Evolutionary conservation across 2,113 vertebrate genomes (phyloP).

Genomic region (Pantherophis guttatus): DNA sequence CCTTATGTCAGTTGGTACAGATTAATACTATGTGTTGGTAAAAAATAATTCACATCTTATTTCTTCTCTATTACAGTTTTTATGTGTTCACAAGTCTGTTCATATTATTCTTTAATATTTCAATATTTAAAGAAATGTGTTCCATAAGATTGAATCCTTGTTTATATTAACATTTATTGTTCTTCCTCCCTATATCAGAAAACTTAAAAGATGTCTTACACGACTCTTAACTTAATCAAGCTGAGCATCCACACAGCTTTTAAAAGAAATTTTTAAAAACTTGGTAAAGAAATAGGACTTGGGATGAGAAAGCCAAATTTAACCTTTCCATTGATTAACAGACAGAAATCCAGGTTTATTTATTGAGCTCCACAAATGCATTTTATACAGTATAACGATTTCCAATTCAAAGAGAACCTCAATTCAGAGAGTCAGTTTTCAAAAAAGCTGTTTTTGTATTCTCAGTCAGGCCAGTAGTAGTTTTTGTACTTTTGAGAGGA

Average conservation of each 20-base stretch:
- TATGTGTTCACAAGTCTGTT: background rate
- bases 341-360: background rate
- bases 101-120: background rate
- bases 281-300: background rate
- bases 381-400: background rate
- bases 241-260: background rate
- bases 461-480: background rate
- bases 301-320: background rate
- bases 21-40: background rate
- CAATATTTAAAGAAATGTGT: background rate
- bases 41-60: background rate
- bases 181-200: background rate
- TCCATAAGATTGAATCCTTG: background rate
- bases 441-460: background rate
- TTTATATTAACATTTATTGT: background rate
- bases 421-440: background rate
- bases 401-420: background rate
- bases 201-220: background rate
- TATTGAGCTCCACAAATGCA: background rate
- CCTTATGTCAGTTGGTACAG: background rate
- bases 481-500: background rate
- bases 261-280: background rate
- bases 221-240: background rate
- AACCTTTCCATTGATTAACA: background rate
- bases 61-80: background rate